These are phyloP conservation scores for Drosophila teissieri DNA, from an alignment of 1,140 invertebrate species.

Conservation along the genomic window DNA sequence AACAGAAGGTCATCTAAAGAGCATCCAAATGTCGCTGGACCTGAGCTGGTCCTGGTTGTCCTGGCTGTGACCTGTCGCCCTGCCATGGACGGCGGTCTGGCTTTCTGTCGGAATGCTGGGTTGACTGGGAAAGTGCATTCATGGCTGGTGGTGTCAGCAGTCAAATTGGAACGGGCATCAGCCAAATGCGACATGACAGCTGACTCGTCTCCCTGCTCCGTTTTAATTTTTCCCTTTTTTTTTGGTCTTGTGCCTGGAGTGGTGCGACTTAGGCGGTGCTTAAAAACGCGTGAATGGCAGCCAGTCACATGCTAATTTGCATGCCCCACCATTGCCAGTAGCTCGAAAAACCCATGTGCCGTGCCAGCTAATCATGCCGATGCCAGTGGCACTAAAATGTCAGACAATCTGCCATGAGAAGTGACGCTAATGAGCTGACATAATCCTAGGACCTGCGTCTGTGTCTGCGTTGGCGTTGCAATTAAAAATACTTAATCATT, in stretches of 20 bases:
- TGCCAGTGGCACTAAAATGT: constrained; percentile 63
- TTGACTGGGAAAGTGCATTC: constrained; percentile 48
- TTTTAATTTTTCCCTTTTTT: constrained; percentile 10
- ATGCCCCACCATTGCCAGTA: neutral
- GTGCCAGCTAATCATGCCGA: constrained; percentile 57
- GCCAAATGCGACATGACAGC: constrained; percentile 69
- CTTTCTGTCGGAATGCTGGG: constrained; percentile 30
- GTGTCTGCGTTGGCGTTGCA: constrained; percentile 14
- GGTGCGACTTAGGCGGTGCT: constrained; percentile 59
- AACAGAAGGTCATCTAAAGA: neutral
- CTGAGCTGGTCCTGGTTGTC: too few relatives aligned
- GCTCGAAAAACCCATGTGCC: constrained; percentile 13
- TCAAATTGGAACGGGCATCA: constrained; percentile 39
- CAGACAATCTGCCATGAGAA: constrained; percentile 56
- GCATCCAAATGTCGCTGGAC: constrained; percentile 5
- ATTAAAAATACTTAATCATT: constrained; percentile 77
- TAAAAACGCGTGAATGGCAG: constrained; percentile 70
- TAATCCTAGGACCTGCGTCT: constrained; percentile 33
- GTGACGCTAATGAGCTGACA: constrained; percentile 73
- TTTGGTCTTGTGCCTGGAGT: constrained; percentile 13
- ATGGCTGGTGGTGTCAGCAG: constrained; percentile 25
- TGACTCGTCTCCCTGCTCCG: constrained; percentile 21
- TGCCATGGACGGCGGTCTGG: constrained; percentile 27
- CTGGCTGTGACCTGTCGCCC: constrained; percentile 21
- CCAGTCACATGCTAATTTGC: constrained; percentile 72